A percentile compares a stretch with the other conserved stretches of the same genome.
phyloP scores from a whole-genome alignment of 2,113 vertebrate genomes.

The Hydrochoerus hydrochaeris region DNA sequence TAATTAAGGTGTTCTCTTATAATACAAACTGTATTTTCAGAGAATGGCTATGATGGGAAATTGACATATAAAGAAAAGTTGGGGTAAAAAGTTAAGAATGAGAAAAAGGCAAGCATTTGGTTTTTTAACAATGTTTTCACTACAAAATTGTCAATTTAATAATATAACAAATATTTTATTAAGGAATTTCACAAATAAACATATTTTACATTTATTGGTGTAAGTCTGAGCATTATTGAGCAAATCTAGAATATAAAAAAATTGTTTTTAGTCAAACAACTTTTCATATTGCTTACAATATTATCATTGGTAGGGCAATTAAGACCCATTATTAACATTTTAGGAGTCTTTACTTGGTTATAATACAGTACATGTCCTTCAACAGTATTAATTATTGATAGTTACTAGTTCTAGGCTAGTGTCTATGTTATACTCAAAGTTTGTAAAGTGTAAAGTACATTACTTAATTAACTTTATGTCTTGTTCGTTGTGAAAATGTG shows the following conservation, averaged over 20 bases:
- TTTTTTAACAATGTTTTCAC: background rate
- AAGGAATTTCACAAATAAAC: background rate
- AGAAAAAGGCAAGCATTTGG: background rate
- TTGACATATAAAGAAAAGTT: background rate
- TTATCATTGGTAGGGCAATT: background rate
- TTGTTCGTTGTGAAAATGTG: background rate
- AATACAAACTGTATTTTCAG: background rate
- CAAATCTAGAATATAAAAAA: background rate
- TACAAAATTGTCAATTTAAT: slow-evolving; percentile 22
- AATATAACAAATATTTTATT: background rate
- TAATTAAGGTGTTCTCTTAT: background rate
- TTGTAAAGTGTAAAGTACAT: background rate
- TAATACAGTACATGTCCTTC: background rate
- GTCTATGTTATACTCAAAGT: background rate
- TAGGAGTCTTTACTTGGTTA: background rate
- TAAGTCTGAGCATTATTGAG: background rate
- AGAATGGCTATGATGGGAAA: background rate
- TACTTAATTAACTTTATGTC: slow-evolving; percentile 30
- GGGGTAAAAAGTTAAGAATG: background rate
- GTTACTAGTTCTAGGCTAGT: background rate
- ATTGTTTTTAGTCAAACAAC: background rate
- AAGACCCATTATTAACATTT: background rate
- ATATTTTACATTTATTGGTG: background rate
- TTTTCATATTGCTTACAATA: background rate
- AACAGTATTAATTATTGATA: background rate